These are phyloP conservation scores for Melikaiella ostensackeni DNA, from an alignment of 2,888 invertebrate species.

Conservation along the genomic window DNA sequence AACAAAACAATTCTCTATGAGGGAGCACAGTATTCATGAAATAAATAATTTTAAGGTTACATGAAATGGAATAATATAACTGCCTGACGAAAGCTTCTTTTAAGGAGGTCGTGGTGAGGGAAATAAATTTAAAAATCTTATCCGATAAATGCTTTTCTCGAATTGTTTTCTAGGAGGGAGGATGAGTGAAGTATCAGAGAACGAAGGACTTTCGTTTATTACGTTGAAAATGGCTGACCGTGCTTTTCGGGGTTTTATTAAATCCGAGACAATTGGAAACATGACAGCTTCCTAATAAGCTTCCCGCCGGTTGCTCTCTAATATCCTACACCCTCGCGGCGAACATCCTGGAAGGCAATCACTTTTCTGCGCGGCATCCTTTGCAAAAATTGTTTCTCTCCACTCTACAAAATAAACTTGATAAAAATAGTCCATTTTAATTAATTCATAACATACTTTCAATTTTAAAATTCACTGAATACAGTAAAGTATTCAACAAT, in stretches of 20 bases:
- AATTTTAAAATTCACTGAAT: not conserved
- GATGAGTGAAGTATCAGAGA: constrained; percentile 44
- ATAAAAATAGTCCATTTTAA: not conserved
- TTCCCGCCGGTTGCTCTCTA: constrained; percentile 50
- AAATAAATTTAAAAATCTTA: constrained; percentile 36
- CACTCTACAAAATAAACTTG: constrained; percentile 3
- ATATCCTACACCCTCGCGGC: constrained; percentile 38
- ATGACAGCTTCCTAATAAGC: constrained; percentile 61
- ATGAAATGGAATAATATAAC: not conserved
- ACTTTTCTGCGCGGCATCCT: constrained; percentile 31
- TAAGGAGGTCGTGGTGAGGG: not conserved
- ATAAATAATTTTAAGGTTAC: too few species aligned
- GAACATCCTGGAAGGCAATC: constrained; percentile 40
- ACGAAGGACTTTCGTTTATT: constrained; percentile 48
- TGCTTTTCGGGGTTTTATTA: constrained; percentile 53
- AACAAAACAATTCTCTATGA: too few species aligned
- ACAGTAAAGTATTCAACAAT: not conserved
- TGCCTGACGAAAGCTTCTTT: constrained; percentile 11
- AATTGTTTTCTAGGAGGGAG: constrained; percentile 17
- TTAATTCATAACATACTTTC: constrained; percentile 2
- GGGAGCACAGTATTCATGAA: too few species aligned
- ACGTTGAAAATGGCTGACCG: constrained; percentile 53
- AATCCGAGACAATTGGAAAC: constrained; percentile 57
- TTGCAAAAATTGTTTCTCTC: constrained; percentile 14
- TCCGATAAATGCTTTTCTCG: constrained; percentile 26